A percentile compares a stretch with the other conserved stretches of the same genome.
Evolutionary conservation across 2,797 vertebrate genomes (phyloP).

Genomic region (Hoplostethus atlanticus): DNA sequence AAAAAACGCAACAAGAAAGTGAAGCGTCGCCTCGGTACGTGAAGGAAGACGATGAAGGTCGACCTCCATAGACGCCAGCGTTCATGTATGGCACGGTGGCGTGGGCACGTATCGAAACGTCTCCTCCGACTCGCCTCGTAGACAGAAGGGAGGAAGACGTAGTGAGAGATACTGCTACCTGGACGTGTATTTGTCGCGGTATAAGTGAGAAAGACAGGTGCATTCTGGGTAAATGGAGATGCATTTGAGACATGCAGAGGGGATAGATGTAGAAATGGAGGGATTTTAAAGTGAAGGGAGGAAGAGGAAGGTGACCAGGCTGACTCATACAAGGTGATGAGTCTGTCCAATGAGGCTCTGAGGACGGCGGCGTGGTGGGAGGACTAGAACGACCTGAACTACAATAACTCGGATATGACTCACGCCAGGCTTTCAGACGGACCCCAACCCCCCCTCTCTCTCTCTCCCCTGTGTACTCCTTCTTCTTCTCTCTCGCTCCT

Average conservation of each 20-base stretch:
- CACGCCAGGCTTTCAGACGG: constrained; percentile 24
- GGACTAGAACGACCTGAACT: constrained; percentile 43
- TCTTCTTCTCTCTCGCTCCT: neutral
- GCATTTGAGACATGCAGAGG: no score
- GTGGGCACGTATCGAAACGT: no score
- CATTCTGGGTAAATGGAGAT: neutral
- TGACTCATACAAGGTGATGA: constrained; percentile 2
- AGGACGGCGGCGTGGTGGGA: constrained; percentile 18
- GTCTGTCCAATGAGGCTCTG: neutral
- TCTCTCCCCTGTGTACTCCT: neutral
- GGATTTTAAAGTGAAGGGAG: neutral
- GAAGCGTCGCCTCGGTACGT: neutral
- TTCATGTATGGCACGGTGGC: no score
- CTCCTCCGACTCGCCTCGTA: no score
- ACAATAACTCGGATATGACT: constrained; percentile 29
- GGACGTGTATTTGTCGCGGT: no score
- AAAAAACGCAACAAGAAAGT: neutral
- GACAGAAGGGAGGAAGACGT: no score
- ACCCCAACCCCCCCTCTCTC: neutral
- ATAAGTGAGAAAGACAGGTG: no score
- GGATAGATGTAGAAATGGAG: neutral
- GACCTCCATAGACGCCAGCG: neutral
- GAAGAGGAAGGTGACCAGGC: neutral
- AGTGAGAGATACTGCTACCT: no score
- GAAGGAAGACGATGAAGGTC: no score